Evolutionary conservation across 2,113 vertebrate genomes (phyloP).

Genomic region (Thunnus thynnus): DNA sequence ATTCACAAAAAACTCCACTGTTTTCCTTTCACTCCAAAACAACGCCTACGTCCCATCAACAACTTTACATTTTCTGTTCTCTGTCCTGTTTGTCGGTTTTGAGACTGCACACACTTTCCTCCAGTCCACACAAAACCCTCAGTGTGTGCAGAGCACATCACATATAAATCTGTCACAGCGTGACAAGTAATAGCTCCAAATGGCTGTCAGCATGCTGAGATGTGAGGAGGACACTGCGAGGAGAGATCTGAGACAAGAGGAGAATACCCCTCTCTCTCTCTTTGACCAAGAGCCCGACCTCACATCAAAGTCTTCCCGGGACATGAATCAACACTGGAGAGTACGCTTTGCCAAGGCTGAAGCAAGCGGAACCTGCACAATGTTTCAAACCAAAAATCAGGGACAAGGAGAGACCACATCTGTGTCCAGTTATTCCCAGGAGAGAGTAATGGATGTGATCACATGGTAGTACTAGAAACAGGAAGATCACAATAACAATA

Average conservation of each 20-base stretch:
- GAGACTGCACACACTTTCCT: constrained; percentile 36
- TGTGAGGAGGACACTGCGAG: constrained; percentile 76
- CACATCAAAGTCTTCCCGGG: constrained; percentile 74
- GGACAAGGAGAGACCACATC: constrained; percentile 50
- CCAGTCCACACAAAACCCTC: constrained; percentile 41
- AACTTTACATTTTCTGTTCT: constrained; percentile 17
- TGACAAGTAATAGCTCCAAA: constrained; percentile 75
- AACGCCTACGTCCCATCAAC: constrained; percentile 23
- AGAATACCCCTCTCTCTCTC: constrained; percentile 44
- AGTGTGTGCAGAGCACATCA: constrained; percentile 44
- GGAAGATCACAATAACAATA: constrained; percentile 26
- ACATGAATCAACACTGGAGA: constrained; percentile 68
- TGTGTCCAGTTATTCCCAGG: constrained; percentile 54
- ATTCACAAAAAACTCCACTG: neutral
- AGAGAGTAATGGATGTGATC: constrained; percentile 35
- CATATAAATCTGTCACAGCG: constrained; percentile 71
- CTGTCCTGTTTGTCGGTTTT: constrained; percentile 18
- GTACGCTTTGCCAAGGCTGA: constrained; percentile 51
- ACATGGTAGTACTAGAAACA: constrained; percentile 1
- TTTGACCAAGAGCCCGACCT: constrained; percentile 66
- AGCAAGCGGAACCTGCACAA: constrained; percentile 51
- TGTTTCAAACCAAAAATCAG: constrained; percentile 50
- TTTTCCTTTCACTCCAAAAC: constrained; percentile 5
- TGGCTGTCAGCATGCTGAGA: constrained; percentile 76
- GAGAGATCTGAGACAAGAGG: constrained; percentile 71